Base-by-base conservation (phyloP, 2,888 invertebrate species). In the Epistrophe eligans region DNA sequence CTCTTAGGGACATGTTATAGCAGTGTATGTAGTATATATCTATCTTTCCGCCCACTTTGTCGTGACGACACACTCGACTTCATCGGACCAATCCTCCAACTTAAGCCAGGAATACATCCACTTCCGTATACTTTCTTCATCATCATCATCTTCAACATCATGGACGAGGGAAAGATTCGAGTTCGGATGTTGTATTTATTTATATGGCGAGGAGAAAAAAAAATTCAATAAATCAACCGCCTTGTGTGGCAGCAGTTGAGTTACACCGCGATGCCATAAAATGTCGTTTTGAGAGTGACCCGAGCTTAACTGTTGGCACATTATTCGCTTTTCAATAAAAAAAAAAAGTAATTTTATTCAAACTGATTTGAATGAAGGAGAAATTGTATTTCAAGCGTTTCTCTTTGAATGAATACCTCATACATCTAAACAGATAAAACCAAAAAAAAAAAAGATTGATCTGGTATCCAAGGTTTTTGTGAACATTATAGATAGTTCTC, bases 41-140 rank as follows among this genome's bases (percentile, higher is more conserved):
- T 77, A 58, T 35, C 19, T 43, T 71, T 55, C 80, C 80, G 64
- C 84, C 79, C 76, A 80, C 84, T 50, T 76, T 32, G 38, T 38
- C 62, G 67, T 67, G 40, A 62, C 55, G 70, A 70, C 55, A 70
- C 55, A 67, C 24, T 66, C 48, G 45, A 48, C 48, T 24, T 24
- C 24, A 24, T 45, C 45, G n/a, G 9, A 32, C 24, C 24, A 24
- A 24, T 24, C 24, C 24, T 15, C 32, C 28, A 32, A 64, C 40
- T 24, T 15, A 4, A 38, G 40, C 24, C 64, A 72, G 19, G 52
- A 48, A 52, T 15, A 79, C 17, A 79, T 79, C 43, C 64, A 77
- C 72, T 77, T 84, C 80, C 80, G 80, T 72, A 24, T 24, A 85
- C 81, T 85, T 85, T 81, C 81, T 77, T 81, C 67, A 48, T 60